Evolutionary conservation across 2,113 vertebrate species (phyloP), one percentile per base, ranked within the genome.

Genomic region (Balaeniceps rex): DNA sequence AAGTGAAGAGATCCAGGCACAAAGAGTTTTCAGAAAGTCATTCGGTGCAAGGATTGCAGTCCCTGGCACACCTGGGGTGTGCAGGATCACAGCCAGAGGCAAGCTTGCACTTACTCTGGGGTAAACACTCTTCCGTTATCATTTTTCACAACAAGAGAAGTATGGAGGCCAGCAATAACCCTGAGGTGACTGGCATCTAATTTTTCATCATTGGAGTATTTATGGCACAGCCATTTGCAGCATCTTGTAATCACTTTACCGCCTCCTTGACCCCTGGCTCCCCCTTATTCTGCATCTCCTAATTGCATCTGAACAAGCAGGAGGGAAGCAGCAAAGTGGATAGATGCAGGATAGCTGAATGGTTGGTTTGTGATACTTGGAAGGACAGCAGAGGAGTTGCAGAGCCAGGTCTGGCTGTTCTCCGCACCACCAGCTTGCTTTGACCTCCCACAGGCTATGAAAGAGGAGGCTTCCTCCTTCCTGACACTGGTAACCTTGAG

Each of bases 221-320:
- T 88, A 90, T 79, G 96, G 70, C n/a, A 54, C 21, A 54, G 91
- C 74, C 77, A 22, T 65, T 66, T 87, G 94, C 89, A 93, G 92
- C 40, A 58, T 80, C 97, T 95, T 94, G 91, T 95, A 97, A 97
- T 95, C 80, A 82, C 92, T 92, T 95, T 90, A 83, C 95, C 1
- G 23, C 85, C 83, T 71, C 96, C 85, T 91, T 85, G 71, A 96
- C 87, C 81, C 75, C 81, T 71, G 91, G 82, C 92, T 94, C 90
- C 76, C 83, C 94, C 96, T 90, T 88, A 69, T 84, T 83, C 93
- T 85, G 57, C 68, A 80, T 95, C 90, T 66, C 85, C 81, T 91
- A 76, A 97, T 91, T 84, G 83, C 81, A 92, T 96, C 85, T 40
- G 71, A 58, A 65, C 79, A 83, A 95, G 86, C 46, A 88, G 79